Percentiles rank a stretch among this genome's conserved stretches.
Evolutionary conservation across 2,888 invertebrate genomes (phyloP).

Genomic region (Deilephila porcellus): DNA sequence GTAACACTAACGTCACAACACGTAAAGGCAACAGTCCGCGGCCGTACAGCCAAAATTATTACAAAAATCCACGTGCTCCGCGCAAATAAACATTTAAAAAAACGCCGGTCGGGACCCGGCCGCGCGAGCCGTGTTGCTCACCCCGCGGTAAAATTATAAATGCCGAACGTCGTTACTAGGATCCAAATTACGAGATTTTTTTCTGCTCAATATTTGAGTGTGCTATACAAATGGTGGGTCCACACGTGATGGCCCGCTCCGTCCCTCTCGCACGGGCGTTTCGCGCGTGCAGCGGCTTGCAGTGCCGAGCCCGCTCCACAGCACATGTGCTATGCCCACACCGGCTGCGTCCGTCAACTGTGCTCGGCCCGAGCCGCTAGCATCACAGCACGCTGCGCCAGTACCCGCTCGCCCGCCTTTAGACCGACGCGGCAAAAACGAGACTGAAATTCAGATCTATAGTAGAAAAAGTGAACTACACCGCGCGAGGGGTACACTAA

Average conservation of each 20-base stretch:
- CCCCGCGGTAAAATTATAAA: conserved; percentile 83
- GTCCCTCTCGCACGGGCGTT: conserved; percentile 72
- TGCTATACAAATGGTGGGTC: conserved; percentile 76
- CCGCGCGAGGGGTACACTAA: conserved; percentile 84
- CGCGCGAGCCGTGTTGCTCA: conserved; percentile 77
- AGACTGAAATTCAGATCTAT: conserved; percentile 86
- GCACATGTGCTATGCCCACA: conserved; percentile 77
- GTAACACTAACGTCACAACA: conserved; percentile 84
- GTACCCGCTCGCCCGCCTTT: conserved; percentile 81
- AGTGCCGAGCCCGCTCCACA: conserved; percentile 58
- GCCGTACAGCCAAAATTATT: conserved; percentile 74
- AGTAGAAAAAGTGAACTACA: conserved; percentile 86
- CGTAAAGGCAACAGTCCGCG: conserved; percentile 82
- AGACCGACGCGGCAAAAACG: conserved; percentile 85
- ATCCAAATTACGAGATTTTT: conserved; percentile 82
- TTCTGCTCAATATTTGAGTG: conserved; percentile 83
- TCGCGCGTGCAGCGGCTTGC: conserved; percentile 77
- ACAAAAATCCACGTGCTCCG: conserved; percentile 78
- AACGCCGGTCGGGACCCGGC: conserved; percentile 60
- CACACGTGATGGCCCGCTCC: conserved; percentile 74
- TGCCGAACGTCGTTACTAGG: conserved; percentile 82
- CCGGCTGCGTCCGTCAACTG: conserved; percentile 62
- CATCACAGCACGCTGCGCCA: conserved; percentile 78
- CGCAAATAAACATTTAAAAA: conserved; percentile 80
- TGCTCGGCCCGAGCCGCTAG: conserved; percentile 60